These are phyloP conservation scores for Arvicola amphibius DNA, from an alignment of 2,797 vertebrate genomes.

Conservation along the genomic window DNA sequence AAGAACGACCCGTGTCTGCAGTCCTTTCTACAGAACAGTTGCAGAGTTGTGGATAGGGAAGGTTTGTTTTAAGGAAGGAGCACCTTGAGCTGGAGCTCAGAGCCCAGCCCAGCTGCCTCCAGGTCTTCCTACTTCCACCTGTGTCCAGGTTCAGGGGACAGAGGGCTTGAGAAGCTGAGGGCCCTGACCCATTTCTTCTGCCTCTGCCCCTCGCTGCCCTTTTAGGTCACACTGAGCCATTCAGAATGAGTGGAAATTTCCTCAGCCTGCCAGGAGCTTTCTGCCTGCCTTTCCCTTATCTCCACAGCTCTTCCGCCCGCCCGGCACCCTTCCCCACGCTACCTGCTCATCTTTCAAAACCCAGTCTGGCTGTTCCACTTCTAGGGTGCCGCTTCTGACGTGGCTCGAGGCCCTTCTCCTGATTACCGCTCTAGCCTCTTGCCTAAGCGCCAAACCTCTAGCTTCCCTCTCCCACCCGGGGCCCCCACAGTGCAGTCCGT, in stretches of 20 bases:
- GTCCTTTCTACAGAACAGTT: background rate
- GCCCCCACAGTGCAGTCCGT: background rate
- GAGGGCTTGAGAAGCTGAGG: background rate
- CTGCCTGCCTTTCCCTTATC: constrained; percentile 51
- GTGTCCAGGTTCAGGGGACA: background rate
- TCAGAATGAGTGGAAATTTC: constrained; percentile 68
- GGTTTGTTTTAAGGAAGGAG: background rate
- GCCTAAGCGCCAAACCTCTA: background rate
- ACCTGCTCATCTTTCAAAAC: constrained; percentile 67
- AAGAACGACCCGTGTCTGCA: background rate
- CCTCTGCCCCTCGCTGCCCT: background rate
- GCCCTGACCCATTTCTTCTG: background rate
- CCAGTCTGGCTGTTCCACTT: constrained; percentile 55
- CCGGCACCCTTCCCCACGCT: background rate
- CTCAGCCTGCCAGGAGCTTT: constrained; percentile 30
- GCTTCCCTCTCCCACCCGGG: constrained; percentile 4
- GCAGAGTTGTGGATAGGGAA: background rate
- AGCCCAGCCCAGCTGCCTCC: background rate
- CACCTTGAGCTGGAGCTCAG: background rate
- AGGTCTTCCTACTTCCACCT: background rate
- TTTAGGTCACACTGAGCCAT: background rate
- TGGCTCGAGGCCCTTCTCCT: background rate
- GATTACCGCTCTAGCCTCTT: background rate
- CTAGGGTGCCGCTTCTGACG: background rate
- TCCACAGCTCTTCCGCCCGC: constrained; percentile 9